phyloP scores from a whole-genome alignment of 1,140 invertebrate species.

The Homalodisca vitripennis region DNA sequence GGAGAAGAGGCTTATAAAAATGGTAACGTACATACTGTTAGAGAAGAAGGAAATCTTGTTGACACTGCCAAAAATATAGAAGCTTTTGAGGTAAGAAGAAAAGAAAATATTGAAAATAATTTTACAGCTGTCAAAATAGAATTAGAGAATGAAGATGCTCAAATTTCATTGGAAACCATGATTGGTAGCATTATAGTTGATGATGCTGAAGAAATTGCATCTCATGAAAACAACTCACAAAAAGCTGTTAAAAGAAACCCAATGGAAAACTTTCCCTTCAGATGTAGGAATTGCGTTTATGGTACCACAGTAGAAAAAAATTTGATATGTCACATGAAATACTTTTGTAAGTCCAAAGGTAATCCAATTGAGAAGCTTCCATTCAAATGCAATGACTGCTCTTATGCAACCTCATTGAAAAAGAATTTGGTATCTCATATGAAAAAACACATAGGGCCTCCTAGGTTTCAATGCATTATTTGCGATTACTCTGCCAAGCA shows the following conservation, averaged over 20 bases:
- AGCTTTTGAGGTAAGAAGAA: no score
- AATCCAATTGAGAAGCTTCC: conserved; percentile 4
- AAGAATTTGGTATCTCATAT: conserved; percentile 16
- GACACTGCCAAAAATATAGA: no score
- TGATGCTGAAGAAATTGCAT: no score
- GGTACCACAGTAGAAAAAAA: conserved; percentile 14
- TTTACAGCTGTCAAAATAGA: no score
- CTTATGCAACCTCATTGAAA: conserved; percentile 2
- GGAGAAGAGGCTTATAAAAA: no score
- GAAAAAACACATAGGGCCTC: conserved; percentile 3
- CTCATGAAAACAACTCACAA: no score
- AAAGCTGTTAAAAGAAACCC: background rate
- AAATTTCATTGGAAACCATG: no score
- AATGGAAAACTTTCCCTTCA: conserved; percentile 13
- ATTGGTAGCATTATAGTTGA: no score
- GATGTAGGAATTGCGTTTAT: conserved; percentile 4
- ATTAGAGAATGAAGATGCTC: no score
- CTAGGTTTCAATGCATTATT: background rate
- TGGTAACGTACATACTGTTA: no score
- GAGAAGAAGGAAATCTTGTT: no score
- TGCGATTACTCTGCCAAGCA: conserved; percentile 18
- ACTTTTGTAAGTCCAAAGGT: conserved; percentile 8
- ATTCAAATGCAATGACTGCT: conserved; percentile 17
- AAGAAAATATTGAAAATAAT: no score
- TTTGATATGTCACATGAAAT: conserved; percentile 1